Evolutionary conservation across 2,888 invertebrate species (phyloP).

Genomic region (Xestia sexstrigata): DNA sequence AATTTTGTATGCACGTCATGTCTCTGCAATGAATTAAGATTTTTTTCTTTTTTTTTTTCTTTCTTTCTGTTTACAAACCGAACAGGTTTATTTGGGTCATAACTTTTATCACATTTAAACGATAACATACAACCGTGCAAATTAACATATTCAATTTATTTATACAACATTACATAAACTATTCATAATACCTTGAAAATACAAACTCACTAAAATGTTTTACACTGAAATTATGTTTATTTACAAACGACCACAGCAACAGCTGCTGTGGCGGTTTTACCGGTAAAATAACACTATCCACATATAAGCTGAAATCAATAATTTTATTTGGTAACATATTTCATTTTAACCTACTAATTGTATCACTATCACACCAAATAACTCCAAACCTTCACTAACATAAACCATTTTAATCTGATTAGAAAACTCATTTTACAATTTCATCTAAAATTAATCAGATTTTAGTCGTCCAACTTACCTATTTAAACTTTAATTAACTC

Average conservation of each 20-base stretch:
- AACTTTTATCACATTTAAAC: not conserved
- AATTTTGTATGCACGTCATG: no score
- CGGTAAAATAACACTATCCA: slow-evolving; percentile 3
- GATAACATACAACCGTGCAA: not conserved
- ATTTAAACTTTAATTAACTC: slow-evolving; percentile 68
- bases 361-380: not conserved
- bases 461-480: slow-evolving; percentile 54
- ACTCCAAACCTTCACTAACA: slow-evolving; percentile 9
- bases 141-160: slow-evolving; percentile 23
- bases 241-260: slow-evolving; percentile 20
- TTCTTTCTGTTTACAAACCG: slow-evolving; percentile 6
- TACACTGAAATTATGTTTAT: slow-evolving; percentile 27
- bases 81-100: slow-evolving; percentile 18
- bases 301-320: slow-evolving; percentile 4
- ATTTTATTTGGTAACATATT: not conserved
- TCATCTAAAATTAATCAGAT: slow-evolving; percentile 59
- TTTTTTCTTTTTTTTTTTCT: no score
- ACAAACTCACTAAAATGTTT: slow-evolving; percentile 10
- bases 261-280: slow-evolving; percentile 11
- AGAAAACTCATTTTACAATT: slow-evolving; percentile 45
- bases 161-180: slow-evolving; percentile 9
- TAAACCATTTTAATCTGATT: slow-evolving; percentile 42
- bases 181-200: slow-evolving; percentile 15
- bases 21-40: no score
- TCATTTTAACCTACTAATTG: not conserved